Conservation (phyloP, 2,888 invertebrate species). For the Dolichomitus sp. region DNA sequence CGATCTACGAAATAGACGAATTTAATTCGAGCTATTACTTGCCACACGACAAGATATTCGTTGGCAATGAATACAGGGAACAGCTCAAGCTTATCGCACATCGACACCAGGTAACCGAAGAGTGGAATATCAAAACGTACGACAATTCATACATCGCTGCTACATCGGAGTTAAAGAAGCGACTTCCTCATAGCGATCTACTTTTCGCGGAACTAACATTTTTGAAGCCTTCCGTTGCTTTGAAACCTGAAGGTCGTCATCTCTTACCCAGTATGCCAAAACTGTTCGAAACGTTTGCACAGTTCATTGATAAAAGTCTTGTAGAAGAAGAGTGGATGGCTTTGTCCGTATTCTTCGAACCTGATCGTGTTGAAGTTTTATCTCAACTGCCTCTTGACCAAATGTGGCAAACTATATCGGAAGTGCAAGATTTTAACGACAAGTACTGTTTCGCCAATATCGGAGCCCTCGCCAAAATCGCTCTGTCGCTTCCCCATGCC, state of each 20-base stretch:
- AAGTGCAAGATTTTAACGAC: constrained; percentile 16
- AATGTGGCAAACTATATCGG: constrained; percentile 15
- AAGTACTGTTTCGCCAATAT: constrained; percentile 14
- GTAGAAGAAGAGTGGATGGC: no score
- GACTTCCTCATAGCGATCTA: not conserved
- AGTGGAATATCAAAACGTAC: not conserved
- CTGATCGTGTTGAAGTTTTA: not conserved
- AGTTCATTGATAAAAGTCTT: no score
- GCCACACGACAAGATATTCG: constrained; percentile 15
- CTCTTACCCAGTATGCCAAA: no score
- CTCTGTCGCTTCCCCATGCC: no score
- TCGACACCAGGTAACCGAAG: not conserved
- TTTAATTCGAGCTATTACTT: constrained; percentile 21
- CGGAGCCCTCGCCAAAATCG: not conserved
- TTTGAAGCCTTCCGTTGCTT: not conserved
- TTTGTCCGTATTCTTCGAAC: no score
- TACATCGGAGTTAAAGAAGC: not conserved
- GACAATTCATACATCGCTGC: not conserved
- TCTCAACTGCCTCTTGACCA: constrained; percentile 7
- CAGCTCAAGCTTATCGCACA: not conserved
- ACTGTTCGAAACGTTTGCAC: no score
- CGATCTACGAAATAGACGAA: constrained; percentile 27
- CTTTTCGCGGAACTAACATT: not conserved
- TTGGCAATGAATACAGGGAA: not conserved
- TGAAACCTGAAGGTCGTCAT: no score